Evolutionary conservation across 2,113 vertebrate genomes (phyloP).

Genomic region (Pogonocichla stellata): DNA sequence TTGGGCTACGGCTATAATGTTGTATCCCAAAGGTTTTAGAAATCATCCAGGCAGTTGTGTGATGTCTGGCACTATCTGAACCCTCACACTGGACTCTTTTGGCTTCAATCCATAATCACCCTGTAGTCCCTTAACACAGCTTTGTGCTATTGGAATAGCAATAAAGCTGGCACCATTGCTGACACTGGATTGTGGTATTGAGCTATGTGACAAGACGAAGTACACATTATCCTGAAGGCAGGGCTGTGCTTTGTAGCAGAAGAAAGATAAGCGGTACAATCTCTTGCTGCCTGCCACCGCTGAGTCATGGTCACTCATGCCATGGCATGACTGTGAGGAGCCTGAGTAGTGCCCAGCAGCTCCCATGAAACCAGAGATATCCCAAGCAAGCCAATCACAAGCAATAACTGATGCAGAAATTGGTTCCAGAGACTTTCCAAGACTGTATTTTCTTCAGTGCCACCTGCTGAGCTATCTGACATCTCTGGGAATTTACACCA

Average conservation of each 20-base stretch:
- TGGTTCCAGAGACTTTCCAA: background rate
- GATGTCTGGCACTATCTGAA: background rate
- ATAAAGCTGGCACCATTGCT: background rate
- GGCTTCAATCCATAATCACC: background rate
- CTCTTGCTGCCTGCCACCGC: background rate
- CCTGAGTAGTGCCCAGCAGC: background rate
- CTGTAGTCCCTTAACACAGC: background rate
- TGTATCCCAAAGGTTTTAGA: background rate
- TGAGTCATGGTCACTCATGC: background rate
- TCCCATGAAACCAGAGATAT: background rate
- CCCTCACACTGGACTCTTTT: background rate
- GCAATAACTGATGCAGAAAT: background rate
- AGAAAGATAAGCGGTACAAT: background rate
- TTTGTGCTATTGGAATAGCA: background rate
- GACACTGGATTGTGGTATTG: background rate
- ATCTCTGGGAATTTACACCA: background rate
- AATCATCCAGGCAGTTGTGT: background rate
- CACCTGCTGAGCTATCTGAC: background rate
- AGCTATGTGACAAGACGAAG: background rate
- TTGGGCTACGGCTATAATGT: background rate
- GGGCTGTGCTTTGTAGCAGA: background rate
- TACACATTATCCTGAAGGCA: background rate
- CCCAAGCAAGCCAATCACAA: background rate
- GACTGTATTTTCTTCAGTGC: background rate
- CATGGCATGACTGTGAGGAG: background rate